Base-by-base conservation (phyloP, 2,888 invertebrate species). In the Cryptophagus acutangulus region DNA sequence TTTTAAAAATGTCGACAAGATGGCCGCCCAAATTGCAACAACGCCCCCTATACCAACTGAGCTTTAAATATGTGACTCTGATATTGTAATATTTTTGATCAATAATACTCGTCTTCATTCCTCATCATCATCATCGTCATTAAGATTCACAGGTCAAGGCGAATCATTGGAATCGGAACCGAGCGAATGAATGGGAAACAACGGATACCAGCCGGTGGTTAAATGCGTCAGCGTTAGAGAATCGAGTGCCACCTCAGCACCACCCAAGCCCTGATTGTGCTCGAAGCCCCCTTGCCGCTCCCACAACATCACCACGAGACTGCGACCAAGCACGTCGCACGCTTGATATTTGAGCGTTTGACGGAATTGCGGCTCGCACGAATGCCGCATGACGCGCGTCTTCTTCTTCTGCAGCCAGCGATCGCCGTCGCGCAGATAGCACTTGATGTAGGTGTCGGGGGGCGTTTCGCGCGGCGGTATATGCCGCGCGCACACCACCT, bases 361-460 rank as follows among this genome's bases (percentile, higher is more conserved):
- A 41, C 87, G 81, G 71, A 85, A 94, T 58, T 86, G 80, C 3
- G 93, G 93, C 63, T 89, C 87, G 40, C 81, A 81, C 35, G 84
- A 83, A 61, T 87, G 87, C 38, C 87, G 79, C 13, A 87, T 12
- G 17, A 91, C 84, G 31, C 88, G 78, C 1, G 93, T 94, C 71
- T 94, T 94, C 62, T 90, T 84, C 71, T 93, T 93, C 68, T 91
- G 89, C 43, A 92, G 73, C 80, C 89, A 84, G 51, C 87, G 82
- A 50, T 89, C 89, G 15, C 88, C 88, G 63, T 92, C 91, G 42
- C 89, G 82, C 43, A 93, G 75, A 66, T 92, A 93, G 51, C 91
- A 93, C 71, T 94, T 93, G 38, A 93, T 91, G 72, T 94, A 94
- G 13, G 92, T 93, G 66, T 94, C 93, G 64, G 82, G 76, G 52